Conservation (phyloP, 2,797 vertebrate genomes). For the Aythya fuligula region DNA sequence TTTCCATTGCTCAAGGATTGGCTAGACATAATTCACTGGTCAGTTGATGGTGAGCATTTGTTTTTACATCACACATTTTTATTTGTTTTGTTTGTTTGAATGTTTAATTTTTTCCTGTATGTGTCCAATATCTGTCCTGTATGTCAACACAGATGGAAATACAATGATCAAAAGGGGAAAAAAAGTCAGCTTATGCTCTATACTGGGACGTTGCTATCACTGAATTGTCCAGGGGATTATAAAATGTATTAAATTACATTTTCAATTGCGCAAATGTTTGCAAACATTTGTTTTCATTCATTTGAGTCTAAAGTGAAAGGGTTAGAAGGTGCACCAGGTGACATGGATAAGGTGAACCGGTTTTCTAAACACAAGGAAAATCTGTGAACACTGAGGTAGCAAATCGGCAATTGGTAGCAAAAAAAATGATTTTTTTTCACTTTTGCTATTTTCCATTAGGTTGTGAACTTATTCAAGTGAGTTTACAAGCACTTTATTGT, state of each 20-base stretch:
- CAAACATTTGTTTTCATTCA: not conserved
- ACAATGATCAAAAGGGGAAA: not conserved
- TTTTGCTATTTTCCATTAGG: constrained; percentile 31
- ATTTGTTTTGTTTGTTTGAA: no score
- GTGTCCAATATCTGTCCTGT: not conserved
- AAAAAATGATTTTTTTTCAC: not conserved
- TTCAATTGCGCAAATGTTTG: not conserved
- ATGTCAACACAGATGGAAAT: not conserved
- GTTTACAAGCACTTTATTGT: constrained; percentile 66
- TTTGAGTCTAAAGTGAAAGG: not conserved
- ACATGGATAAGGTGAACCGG: not conserved
- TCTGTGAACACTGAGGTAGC: constrained; percentile 16
- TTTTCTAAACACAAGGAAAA: constrained; percentile 8
- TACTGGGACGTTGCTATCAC: not conserved
- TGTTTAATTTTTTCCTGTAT: not conserved
- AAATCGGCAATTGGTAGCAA: not conserved
- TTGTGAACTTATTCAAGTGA: constrained; percentile 46
- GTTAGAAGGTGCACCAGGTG: not conserved
- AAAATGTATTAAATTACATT: not conserved
- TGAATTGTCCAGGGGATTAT: not conserved
- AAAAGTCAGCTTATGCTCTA: not conserved
- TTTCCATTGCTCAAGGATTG: no score
- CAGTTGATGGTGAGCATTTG: no score
- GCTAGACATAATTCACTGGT: no score
- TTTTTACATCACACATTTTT: no score